phyloP scores from a whole-genome alignment of 2,113 vertebrate genomes.

The Embiotoca jacksoni region DNA sequence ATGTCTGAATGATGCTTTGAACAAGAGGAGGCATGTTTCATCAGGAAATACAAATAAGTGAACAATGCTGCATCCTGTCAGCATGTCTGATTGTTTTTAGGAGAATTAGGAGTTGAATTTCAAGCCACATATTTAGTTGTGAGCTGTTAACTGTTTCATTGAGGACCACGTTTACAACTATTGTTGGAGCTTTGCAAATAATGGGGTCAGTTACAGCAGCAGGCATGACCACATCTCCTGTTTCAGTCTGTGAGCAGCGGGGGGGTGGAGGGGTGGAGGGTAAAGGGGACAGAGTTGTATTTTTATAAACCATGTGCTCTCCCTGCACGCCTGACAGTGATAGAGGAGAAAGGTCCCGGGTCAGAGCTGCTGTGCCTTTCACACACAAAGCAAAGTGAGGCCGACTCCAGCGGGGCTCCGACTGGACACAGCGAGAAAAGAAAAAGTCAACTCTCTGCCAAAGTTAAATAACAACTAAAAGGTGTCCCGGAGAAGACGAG shows the following conservation, averaged over 20 bases:
- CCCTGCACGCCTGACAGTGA: constrained; percentile 54
- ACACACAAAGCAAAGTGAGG: constrained; percentile 34
- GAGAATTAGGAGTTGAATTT: not conserved
- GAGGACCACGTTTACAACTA: not conserved
- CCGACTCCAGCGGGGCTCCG: not conserved
- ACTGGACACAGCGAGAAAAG: not conserved
- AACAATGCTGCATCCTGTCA: not conserved
- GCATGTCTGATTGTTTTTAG: not conserved
- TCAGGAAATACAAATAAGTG: constrained; percentile 6
- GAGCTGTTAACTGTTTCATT: not conserved
- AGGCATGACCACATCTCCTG: constrained; percentile 21
- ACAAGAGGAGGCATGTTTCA: not conserved
- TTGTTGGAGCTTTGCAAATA: constrained; percentile 35
- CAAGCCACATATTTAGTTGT: not conserved
- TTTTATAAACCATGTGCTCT: constrained; percentile 75
- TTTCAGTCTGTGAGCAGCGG: constrained; percentile 23
- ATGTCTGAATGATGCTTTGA: not conserved
- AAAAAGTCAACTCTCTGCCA: not conserved
- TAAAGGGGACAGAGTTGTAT: constrained; percentile 60
- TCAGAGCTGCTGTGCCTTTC: constrained; percentile 21
- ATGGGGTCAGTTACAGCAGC: constrained; percentile 44
- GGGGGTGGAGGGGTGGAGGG: constrained; percentile 42
- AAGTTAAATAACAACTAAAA: not conserved
- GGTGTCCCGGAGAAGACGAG: not conserved
- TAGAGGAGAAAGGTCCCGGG: constrained; percentile 39